These are phyloP conservation scores for Astatotilapia flaviijosephi DNA, from an alignment of 2,113 vertebrate species.

Conservation along the genomic window DNA sequence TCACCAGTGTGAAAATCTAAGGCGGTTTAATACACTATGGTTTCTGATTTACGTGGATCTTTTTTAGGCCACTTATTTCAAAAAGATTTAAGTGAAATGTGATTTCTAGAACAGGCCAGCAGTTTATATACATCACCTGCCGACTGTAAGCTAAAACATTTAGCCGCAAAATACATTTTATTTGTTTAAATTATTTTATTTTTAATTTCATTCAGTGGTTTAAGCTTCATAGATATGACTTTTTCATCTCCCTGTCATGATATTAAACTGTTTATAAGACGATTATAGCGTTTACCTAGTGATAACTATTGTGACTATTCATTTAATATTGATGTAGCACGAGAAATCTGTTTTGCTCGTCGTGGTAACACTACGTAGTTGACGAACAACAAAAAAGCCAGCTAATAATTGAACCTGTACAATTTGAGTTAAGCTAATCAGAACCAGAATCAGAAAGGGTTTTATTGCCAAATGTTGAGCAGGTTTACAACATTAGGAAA, in stretches of 20 bases:
- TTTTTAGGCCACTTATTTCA: neutral
- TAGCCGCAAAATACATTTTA: neutral
- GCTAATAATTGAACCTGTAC: neutral
- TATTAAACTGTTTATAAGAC: neutral
- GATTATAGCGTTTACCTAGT: neutral
- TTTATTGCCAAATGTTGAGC: too few species aligned
- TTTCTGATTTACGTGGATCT: neutral
- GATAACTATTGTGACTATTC: neutral
- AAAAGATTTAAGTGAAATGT: neutral
- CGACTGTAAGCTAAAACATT: neutral
- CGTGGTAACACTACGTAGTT: neutral
- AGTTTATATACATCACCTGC: neutral
- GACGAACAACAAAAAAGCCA: neutral
- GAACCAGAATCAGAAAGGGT: too few species aligned
- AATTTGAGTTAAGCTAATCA: too few species aligned
- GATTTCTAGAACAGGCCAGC: neutral
- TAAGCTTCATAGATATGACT: neutral
- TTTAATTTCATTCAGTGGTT: neutral
- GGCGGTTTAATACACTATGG: neutral
- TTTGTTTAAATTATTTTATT: neutral
- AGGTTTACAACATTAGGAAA: too few species aligned
- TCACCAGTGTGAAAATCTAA: fast-evolving
- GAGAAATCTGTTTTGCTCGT: neutral
- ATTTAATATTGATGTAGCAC: neutral
- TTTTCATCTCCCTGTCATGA: neutral